A percentile compares a stretch with the other conserved stretches of the same genome.
phyloP scores from a whole-genome alignment of 2,113 vertebrate species.

The Myodes glareolus region DNA sequence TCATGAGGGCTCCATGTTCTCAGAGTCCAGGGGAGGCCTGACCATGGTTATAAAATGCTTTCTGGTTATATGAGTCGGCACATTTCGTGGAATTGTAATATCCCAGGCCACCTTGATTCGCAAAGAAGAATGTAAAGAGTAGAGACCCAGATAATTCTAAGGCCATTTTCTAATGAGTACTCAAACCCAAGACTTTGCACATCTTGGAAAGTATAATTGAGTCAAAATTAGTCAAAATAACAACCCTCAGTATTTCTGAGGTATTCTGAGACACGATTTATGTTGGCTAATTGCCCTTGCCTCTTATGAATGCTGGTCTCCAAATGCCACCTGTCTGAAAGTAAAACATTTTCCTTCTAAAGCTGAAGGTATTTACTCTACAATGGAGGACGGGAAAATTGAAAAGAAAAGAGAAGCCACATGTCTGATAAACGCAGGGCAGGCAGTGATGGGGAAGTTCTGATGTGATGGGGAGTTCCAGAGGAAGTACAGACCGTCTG shows the following conservation, averaged over 20 bases:
- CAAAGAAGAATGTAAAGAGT: not conserved
- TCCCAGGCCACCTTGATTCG: not conserved
- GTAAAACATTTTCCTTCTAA: not conserved
- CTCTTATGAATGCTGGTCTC: not conserved
- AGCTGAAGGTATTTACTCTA: not conserved
- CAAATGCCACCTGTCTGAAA: not conserved
- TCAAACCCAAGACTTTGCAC: constrained; percentile 43
- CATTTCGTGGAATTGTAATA: not conserved
- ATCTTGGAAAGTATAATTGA: not conserved
- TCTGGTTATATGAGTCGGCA: not conserved
- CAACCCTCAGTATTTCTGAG: not conserved
- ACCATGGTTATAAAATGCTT: not conserved
- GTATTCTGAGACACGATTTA: not conserved
- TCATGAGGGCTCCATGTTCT: not conserved
- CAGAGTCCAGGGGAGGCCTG: not conserved
- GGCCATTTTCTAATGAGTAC: not conserved
- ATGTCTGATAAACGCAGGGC: constrained; percentile 31
- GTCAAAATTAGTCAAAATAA: constrained; percentile 26
- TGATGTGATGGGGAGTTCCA: constrained; percentile 75
- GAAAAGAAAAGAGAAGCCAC: constrained; percentile 28
- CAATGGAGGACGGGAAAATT: not conserved
- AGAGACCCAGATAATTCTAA: not conserved
- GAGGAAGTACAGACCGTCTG: constrained; percentile 65
- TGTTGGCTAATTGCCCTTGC: not conserved
- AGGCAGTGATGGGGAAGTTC: constrained; percentile 51